phyloP scores from a whole-genome alignment of 2,797 vertebrate genomes.

The Neosalanx taihuensis region DNA sequence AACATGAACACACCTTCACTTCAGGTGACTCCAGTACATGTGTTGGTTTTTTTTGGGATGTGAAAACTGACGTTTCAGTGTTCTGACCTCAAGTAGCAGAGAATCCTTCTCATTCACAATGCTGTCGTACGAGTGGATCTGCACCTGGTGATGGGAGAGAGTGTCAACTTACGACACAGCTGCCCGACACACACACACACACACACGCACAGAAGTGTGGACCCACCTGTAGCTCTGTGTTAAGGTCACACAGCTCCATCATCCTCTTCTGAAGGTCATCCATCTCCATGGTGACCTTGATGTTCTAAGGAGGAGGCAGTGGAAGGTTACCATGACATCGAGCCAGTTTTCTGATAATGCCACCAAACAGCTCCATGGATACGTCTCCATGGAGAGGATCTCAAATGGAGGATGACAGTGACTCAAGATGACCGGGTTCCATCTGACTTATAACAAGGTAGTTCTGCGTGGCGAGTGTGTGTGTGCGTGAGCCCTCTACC shows the following conservation, averaged over 20 bases:
- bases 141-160: conserved; percentile 66
- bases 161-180: not conserved
- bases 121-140: conserved; percentile 73
- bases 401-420: not conserved
- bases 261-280: conserved; percentile 82
- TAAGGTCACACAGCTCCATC: conserved; percentile 73
- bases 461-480: not conserved
- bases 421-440: no score
- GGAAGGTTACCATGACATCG: conserved; percentile 2
- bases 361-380: not conserved
- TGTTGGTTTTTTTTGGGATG: not conserved
- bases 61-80: not conserved
- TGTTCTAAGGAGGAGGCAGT: conserved; percentile 71
- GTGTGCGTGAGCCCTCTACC: conserved; percentile 65
- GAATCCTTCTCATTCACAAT: conserved; percentile 76
- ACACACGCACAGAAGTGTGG: not conserved
- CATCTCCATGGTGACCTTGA: conserved; percentile 75
- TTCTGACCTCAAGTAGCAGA: conserved; percentile 76
- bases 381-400: not conserved
- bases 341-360: not conserved
- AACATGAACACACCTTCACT: not conserved
- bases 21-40: not conserved
- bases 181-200: not conserved
- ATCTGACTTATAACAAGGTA: not conserved
- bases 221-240: conserved; percentile 81